Percentiles rank a stretch among this genome's conserved stretches.
Evolutionary conservation across 2,797 vertebrate species (phyloP).

Genomic region (Eurystomus glaucurus): DNA sequence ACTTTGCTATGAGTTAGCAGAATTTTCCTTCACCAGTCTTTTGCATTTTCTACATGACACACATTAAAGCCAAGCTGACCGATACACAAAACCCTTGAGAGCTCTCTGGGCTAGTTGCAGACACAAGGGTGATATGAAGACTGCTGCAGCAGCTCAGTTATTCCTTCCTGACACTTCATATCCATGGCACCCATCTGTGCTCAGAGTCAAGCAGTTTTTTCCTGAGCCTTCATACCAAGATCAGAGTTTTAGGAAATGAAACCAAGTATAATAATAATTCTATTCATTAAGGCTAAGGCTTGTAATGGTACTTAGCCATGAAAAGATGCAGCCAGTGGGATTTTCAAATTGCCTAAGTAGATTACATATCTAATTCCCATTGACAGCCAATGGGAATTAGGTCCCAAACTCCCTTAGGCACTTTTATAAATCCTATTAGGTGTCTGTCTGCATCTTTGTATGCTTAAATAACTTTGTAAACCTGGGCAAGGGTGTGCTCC

Average conservation of each 20-base stretch:
- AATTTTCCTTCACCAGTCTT: slow-evolving; percentile 23
- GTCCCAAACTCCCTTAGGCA: slow-evolving; percentile 70
- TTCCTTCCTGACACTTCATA: not conserved
- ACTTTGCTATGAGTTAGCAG: slow-evolving; percentile 25
- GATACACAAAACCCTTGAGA: not conserved
- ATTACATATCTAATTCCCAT: slow-evolving; percentile 73
- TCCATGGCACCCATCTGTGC: not conserved
- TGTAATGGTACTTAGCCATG: slow-evolving; percentile 67
- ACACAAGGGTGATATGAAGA: not conserved
- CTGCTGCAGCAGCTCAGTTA: not conserved
- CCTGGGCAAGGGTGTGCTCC: not conserved
- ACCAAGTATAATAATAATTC: slow-evolving; percentile 71
- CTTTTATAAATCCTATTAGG: slow-evolving; percentile 73
- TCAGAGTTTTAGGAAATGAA: slow-evolving; percentile 55
- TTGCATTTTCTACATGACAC: slow-evolving; percentile 37
- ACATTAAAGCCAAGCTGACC: slow-evolving; percentile 20
- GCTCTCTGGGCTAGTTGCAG: not conserved
- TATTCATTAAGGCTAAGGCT: slow-evolving; percentile 66
- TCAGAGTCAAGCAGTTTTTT: slow-evolving; percentile 5
- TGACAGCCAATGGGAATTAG: slow-evolving; percentile 74
- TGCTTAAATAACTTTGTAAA: slow-evolving; percentile 61
- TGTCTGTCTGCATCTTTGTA: slow-evolving; percentile 57
- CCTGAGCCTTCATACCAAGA: slow-evolving; percentile 12
- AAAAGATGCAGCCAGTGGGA: slow-evolving; percentile 75
- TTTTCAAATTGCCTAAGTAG: slow-evolving; percentile 73